Base-by-base conservation (phyloP, 2,797 vertebrate species). In the Gymnopithys bicolor region DNA sequence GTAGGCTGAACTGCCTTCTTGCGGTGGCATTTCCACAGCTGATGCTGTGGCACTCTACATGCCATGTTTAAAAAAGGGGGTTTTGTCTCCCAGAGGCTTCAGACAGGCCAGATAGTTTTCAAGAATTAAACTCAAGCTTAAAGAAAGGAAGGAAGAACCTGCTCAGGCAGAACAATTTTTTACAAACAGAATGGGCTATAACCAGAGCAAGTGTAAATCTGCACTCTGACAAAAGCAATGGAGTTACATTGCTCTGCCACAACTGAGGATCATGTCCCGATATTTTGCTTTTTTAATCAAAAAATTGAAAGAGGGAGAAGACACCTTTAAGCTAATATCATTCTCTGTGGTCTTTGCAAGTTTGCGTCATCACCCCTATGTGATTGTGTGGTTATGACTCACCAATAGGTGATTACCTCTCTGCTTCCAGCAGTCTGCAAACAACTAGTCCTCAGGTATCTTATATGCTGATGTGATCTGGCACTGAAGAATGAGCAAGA, bases 401-500 rank as follows among this genome's bases (percentile, higher is more conserved):
- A 95, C 27, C 87, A 81, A 71, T 32, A 58, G 67, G 76, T 59
- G 86, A 94, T 78, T 74, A 60, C 4, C 9, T 52, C 35, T 93
- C 73, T 78, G 32, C 51, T 77, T 80, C 66, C 43, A 90, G 35
- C 71, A 73, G 68, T 27, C 59, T 78, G 84, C 64, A 93, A 91
- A 90, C 79, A 81, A 75, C 55, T 18, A 85, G 51, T 87, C 75
- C 62, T 88, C 91, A 62, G 56, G 41, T 87, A 53, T 84, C 66
- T 74, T 41, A 37, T 13, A 64, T 30, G 41, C 71, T 63, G 64
- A 84, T 84, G 86, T 92, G 80, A 93, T 88, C 71, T 76, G 70
- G 78, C 75, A 92, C 77, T 62, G 79, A 92, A 77, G 83, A 75
- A 94, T 41, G 35, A 95, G 46, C 67, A 67, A 73, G 68, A 86